Evolutionary conservation across 1,140 invertebrate genomes (phyloP).

Genomic region (Ganaspis sp.): DNA sequence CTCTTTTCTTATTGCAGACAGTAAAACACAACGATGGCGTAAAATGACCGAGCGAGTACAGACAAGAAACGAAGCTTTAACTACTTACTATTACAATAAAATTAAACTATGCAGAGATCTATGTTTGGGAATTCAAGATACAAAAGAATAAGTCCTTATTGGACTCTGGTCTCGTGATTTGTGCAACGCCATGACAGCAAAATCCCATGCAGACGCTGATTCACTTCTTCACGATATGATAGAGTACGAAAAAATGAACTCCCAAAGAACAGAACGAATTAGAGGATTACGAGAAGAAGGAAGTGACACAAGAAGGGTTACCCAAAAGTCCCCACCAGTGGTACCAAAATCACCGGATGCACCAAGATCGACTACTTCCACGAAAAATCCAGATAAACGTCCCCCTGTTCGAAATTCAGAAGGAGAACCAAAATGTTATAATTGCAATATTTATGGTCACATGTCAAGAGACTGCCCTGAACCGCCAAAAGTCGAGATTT

Average conservation of each 20-base stretch:
- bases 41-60: background rate
- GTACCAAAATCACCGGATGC: background rate
- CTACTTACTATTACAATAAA: background rate
- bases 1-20: background rate
- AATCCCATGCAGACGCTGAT: background rate
- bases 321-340: too few relatives aligned
- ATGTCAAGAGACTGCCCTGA: background rate
- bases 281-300: background rate
- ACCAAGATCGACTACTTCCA: background rate
- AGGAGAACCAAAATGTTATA: background rate
- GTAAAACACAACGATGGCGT: background rate
- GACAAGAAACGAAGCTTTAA: background rate
- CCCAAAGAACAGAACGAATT: background rate
- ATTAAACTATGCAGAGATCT: background rate
- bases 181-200: background rate
- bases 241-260: background rate
- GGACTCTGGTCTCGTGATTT: background rate
- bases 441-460: background rate
- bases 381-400: background rate
- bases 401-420: background rate
- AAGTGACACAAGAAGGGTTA: background rate
- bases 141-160: background rate
- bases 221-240: background rate
- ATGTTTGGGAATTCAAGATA: background rate
- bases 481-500: background rate